Conservation (phyloP, 2,113 vertebrate species). For the Vimba vimba region DNA sequence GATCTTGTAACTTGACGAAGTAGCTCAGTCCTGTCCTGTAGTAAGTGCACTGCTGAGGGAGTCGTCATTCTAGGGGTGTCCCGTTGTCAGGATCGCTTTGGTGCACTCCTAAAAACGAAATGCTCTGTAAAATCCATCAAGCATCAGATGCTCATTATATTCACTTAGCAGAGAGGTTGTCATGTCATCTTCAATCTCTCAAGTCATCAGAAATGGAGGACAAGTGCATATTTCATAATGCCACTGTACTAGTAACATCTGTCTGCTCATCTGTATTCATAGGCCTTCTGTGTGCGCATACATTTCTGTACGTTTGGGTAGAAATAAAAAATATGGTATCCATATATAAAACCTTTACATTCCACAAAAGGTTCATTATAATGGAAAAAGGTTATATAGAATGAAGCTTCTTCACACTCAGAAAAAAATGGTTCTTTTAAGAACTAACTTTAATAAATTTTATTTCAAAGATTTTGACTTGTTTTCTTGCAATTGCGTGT, state of each 20-base stretch:
- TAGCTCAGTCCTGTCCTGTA: neutral
- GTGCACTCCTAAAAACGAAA: neutral
- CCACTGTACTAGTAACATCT: slow-evolving; percentile 3
- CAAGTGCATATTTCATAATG: neutral
- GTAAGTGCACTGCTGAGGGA: neutral
- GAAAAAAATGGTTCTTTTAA: too few species aligned
- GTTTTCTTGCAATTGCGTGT: too few species aligned
- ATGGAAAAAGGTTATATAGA: too few species aligned
- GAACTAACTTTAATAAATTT: too few species aligned
- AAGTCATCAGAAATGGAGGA: neutral
- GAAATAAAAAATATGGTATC: too few species aligned
- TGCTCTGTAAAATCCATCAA: neutral
- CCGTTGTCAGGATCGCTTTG: neutral
- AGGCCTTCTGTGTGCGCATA: too few species aligned
- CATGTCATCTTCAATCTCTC: neutral
- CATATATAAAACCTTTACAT: too few species aligned
- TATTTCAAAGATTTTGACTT: too few species aligned
- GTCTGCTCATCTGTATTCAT: neutral
- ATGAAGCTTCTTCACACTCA: too few species aligned
- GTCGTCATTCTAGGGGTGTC: neutral
- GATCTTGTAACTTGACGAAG: neutral
- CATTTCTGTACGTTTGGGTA: too few species aligned
- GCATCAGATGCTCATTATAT: slow-evolving; percentile 12
- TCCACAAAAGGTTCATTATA: too few species aligned
- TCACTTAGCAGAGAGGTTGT: neutral